Base-by-base conservation (phyloP, 2,888 invertebrate species). In the Lepidonotus clava region DNA sequence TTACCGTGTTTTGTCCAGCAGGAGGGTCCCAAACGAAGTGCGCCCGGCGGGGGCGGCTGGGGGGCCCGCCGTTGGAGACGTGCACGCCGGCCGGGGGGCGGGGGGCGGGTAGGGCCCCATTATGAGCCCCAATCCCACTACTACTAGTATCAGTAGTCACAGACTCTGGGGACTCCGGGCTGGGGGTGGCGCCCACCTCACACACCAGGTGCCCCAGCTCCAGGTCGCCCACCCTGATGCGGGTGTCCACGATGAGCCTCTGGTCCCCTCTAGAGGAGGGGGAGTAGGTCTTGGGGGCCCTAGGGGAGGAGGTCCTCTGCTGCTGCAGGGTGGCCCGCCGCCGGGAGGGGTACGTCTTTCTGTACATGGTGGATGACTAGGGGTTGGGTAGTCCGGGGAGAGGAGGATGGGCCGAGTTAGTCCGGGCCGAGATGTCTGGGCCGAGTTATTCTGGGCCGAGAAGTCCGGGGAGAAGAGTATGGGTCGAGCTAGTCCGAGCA, bases 171-270 rank as follows among this genome's bases (percentile, higher is more conserved):
- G 51, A 51, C 11, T 51, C 51, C 51, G 21, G 21, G n/a, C n/a
- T n/a, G 46, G 46, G 46, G 8, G 46, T 46, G n/a, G 76, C 6
- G 34, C 38, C 76, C 18, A 76, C 76, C 40, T 76, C 76, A 76
- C 76, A 76, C 21, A 76, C 76, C 18, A 76, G 36, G 18, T 76
- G 76, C 36, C 76, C 76, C 24, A 76, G 34, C n/a, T 6, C 76
- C 38, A 36, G n/a, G 28, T 76, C 76, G 1, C 76, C 76, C 6
- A 40, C 24, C 36, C 38, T 76, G 21, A 76, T 76, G n/a, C 1
- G 34, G 6, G 76, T 76, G 38, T 76, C 76, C 38, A 76, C 76
- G 21, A 38, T 18, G 24, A 76, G 14, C 5, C 28, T 28, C 46
- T 46, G 8, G 8, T 46, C 18, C 46, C 46, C 18, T 18, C 18